phyloP scores from a whole-genome alignment of 2,888 invertebrate genomes.

The Cremastinae sp. region DNA sequence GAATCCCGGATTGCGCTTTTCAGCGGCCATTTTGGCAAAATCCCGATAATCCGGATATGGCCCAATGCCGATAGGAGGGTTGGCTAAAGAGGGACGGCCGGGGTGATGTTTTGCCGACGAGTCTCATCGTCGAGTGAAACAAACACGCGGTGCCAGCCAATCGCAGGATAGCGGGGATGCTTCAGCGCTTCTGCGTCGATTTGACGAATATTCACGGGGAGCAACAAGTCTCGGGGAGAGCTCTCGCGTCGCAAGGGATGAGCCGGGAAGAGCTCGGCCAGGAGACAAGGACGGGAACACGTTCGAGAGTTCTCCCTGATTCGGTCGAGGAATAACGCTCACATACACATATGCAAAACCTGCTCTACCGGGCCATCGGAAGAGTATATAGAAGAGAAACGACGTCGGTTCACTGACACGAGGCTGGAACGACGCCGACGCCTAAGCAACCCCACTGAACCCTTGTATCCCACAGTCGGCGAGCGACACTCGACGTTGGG shows the following conservation, averaged over 20 bases:
- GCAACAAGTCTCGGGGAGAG: constrained; percentile 65
- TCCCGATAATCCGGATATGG: constrained; percentile 70
- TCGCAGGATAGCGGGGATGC: constrained; percentile 53
- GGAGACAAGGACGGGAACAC: not conserved
- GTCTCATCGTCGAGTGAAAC: constrained; percentile 34
- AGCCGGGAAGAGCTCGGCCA: constrained; percentile 5
- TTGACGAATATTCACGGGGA: constrained; percentile 22
- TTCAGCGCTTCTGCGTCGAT: constrained; percentile 60
- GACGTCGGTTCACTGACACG: constrained; percentile 77
- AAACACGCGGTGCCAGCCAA: constrained; percentile 63
- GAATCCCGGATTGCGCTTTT: constrained; percentile 31
- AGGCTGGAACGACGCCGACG: constrained; percentile 69
- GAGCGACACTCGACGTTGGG: constrained; percentile 77
- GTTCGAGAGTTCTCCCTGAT: constrained; percentile 16
- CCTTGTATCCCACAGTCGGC: constrained; percentile 55
- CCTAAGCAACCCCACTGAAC: constrained; percentile 51
- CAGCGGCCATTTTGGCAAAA: constrained; percentile 62
- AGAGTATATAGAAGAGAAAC: not conserved
- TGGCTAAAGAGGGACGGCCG: constrained; percentile 54
- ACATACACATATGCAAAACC: constrained; percentile 22
- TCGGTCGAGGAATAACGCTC: constrained; percentile 6
- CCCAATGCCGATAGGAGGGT: constrained; percentile 66
- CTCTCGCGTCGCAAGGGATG: constrained; percentile 18
- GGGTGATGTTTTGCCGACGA: constrained; percentile 27
- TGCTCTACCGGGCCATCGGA: constrained; percentile 17